Conservation (phyloP, 2,113 vertebrate genomes). For the Hemichromis elongatus region DNA sequence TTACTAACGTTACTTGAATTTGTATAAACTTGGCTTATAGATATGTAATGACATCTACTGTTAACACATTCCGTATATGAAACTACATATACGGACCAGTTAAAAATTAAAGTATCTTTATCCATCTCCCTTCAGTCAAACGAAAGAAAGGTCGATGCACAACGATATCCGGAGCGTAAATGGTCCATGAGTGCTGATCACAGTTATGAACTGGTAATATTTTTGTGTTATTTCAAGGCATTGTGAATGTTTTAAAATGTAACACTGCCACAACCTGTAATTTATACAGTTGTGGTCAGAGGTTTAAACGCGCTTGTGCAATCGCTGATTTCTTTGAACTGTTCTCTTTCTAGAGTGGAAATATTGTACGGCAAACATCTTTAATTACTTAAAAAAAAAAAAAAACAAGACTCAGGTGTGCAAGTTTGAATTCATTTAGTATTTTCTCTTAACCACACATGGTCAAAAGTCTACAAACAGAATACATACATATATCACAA, state of each 20-base stretch:
- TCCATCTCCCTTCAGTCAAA: neutral
- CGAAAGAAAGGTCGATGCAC: neutral
- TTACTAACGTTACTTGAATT: neutral
- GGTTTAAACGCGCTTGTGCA: neutral
- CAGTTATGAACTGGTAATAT: neutral
- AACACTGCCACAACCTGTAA: fast-evolving
- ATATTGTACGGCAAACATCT: neutral
- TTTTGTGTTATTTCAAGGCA: neutral
- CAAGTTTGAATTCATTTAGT: neutral
- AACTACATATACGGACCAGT: neutral
- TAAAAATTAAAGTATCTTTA: neutral
- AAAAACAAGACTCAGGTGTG: fast-evolving
- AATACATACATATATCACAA: neutral
- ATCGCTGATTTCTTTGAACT: neutral
- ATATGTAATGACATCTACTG: neutral
- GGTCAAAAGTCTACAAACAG: neutral
- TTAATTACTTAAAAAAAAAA: neutral
- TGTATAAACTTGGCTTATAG: neutral
- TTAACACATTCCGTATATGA: neutral
- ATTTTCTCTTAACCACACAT: neutral
- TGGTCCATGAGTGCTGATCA: neutral
- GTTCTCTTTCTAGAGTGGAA: neutral
- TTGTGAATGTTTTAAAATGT: neutral
- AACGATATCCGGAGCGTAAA: neutral
- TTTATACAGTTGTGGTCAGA: neutral